Conservation (phyloP, 30 jellyfish, hydroid and myxozoan species). For the Aurelia coerulea region DNA sequence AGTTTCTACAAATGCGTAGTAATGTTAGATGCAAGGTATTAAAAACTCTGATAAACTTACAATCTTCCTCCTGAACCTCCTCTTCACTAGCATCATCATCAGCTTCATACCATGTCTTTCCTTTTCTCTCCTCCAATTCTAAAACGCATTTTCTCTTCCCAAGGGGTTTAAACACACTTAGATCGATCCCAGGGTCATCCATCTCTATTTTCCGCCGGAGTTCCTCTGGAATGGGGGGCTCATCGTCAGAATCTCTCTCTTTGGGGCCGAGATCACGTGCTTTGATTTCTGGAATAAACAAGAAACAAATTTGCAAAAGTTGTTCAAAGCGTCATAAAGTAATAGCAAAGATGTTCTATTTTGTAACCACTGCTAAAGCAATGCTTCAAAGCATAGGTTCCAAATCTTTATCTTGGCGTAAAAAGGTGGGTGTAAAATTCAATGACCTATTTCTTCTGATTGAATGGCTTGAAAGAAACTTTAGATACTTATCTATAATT, state of each 20-base stretch:
- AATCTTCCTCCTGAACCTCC: conserved; percentile 56
- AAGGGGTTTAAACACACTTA: conserved; percentile 89
- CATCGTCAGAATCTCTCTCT: conserved; percentile 17
- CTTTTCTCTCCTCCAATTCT: conserved; percentile 81
- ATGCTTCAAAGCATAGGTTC: no score
- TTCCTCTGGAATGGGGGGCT: conserved; percentile 50
- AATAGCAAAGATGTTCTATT: no score
- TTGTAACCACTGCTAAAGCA: no score
- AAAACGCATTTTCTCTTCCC: conserved; percentile 94
- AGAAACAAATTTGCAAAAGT: no score
- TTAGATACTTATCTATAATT: no score
- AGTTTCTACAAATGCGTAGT: no score
- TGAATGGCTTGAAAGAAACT: no score
- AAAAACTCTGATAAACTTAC: conserved; percentile 26
- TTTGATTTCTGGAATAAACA: conserved; percentile 16
- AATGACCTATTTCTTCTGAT: no score
- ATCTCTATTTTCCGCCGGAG: conserved; percentile 65
- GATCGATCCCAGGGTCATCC: conserved; percentile 97
- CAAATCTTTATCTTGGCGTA: no score
- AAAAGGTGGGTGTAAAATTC: no score
- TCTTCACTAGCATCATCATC: conserved; percentile 86
- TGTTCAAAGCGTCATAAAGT: no score
- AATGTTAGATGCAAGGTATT: no score
- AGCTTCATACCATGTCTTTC: conserved; percentile 91
- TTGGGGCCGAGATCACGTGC: not conserved